Conservation (phyloP, 2,797 vertebrate species). For the Melanotaenia maccullochi region DNA sequence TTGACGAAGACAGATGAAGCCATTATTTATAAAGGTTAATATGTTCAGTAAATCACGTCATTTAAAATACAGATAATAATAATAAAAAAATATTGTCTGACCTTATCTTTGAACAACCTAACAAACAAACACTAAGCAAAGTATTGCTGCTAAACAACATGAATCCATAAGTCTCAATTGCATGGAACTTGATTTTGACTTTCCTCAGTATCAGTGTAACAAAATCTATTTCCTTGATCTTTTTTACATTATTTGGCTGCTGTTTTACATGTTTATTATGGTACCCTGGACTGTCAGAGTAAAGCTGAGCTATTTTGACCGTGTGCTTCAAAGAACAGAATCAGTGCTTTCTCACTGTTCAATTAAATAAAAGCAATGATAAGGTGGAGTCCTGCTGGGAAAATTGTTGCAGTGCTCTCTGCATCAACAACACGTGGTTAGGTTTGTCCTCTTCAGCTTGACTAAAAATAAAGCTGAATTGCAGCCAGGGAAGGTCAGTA, state of each 20-base stretch:
- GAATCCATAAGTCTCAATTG: not conserved
- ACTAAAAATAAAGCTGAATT: slow-evolving; percentile 81
- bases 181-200: not conserved
- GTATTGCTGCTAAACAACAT: not conserved
- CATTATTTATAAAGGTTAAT: not conserved
- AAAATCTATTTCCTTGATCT: too few relatives aligned
- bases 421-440: slow-evolving; percentile 32
- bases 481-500: slow-evolving; percentile 80
- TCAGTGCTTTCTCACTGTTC: slow-evolving; percentile 30
- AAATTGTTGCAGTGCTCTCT: slow-evolving; percentile 54
- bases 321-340: slow-evolving; percentile 32
- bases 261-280: not conserved
- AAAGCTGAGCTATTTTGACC: slow-evolving; percentile 8
- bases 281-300: not conserved
- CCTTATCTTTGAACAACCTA: not conserved
- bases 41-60: not conserved
- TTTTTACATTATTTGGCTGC: too few relatives aligned
- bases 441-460: slow-evolving; percentile 60
- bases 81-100: too few relatives aligned
- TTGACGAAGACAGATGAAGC: slow-evolving; percentile 10
- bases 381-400: slow-evolving; percentile 38
- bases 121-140: too few relatives aligned
- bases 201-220: too few relatives aligned
- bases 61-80: not conserved
- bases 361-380: slow-evolving; percentile 34